A percentile compares a stretch with the other conserved stretches of the same genome.
Evolutionary conservation across 2,113 vertebrate species (phyloP).

Genomic region (Romanogobio albipinnatus): DNA sequence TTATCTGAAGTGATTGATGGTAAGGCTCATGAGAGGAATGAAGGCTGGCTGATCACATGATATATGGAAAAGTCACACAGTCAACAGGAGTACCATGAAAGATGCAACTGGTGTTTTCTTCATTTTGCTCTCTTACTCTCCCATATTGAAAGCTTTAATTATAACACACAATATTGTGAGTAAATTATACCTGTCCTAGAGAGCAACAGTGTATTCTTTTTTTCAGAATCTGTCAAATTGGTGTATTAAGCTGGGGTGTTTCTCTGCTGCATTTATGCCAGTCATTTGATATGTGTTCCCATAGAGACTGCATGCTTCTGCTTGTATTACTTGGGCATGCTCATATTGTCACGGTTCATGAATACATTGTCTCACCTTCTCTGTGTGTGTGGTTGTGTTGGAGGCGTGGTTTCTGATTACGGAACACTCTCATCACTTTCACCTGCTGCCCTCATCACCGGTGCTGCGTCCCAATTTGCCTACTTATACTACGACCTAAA

Average conservation of each 20-base stretch:
- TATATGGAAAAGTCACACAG: background rate
- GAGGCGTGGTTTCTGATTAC: too few species aligned
- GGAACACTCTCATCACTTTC: too few species aligned
- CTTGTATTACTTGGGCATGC: background rate
- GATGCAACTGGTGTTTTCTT: background rate
- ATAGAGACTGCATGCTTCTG: constrained; percentile 11
- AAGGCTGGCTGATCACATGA: constrained; percentile 6
- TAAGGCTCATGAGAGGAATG: constrained; percentile 2
- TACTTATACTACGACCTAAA: too few species aligned
- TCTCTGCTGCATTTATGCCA: constrained; percentile 16
- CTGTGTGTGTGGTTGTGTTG: too few species aligned
- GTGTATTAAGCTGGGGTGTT: background rate
- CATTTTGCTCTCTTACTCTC: background rate
- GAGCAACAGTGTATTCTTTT: background rate
- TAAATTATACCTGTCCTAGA: background rate
- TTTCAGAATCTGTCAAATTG: constrained; percentile 11
- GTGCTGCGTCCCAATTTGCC: too few species aligned
- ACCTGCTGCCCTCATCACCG: too few species aligned
- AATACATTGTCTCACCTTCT: too few species aligned
- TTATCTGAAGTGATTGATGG: constrained; percentile 28
- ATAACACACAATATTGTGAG: background rate
- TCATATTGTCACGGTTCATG: too few species aligned
- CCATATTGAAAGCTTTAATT: background rate
- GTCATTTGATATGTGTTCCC: constrained; percentile 31
- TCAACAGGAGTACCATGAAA: background rate